Evolutionary conservation across 2,888 invertebrate species (phyloP), one percentile per base, ranked within the genome.

Genomic region (Galerucella pusilla): DNA sequence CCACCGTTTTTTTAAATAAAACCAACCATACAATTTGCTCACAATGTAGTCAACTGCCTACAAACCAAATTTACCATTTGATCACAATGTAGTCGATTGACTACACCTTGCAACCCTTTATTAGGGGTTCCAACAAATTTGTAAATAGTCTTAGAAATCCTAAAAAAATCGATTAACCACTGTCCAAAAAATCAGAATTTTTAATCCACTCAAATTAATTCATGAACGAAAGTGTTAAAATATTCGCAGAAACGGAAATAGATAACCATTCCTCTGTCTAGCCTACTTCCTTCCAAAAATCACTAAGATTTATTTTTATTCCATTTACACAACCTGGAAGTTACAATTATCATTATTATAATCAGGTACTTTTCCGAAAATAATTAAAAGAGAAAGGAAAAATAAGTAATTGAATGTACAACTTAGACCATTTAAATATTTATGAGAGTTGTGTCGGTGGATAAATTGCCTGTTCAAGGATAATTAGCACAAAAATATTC

Each of bases 401-500:
- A 49, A 59, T 52, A 74, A 68, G 69, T 63, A 70, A 69, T 69
- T 69, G 69, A 65, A 70, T 63, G 66, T 68, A 73, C 61, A 73
- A 35, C 65, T 69, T 63, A 20, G 63, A 49, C 63, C 64, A 54
- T 63, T 65, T 74, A 70, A 74, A 74, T 74, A 74, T 74, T 74
- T 66, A 74, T 74, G 66, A 70, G 66, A 66, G 65, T 7, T 2
- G 63, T 68, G 61, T 65, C 65, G 65, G 69, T 35, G 66, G 70
- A 74, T 74, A 66, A 74, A 70, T 74, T 63, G 66, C 59, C 74
- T 65, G 64, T 66, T 74, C 66, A 69, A 49, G 42, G 49, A 65
- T 74, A 74, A 74, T 74, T 70, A 74, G 66, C 60, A 66, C 69
- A 74, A 59, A 70, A 74, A 69, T 70, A 74, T 69, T 74, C 69